Base-by-base conservation (phyloP, 2,888 invertebrate species). In the Ptilodon capucinus region DNA sequence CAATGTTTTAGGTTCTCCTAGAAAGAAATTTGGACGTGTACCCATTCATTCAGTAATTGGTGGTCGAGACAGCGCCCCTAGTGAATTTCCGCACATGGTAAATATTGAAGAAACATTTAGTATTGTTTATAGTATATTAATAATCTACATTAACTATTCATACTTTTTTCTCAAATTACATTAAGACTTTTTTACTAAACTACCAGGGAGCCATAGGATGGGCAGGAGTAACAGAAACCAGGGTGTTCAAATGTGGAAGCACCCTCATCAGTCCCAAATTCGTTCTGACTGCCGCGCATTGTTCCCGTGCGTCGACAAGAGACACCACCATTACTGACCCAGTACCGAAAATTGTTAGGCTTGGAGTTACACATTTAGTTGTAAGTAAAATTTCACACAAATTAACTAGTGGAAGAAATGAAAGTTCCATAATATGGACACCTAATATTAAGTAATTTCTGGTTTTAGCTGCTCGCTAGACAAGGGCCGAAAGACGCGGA, bases 251-350 rank as follows among this genome's bases (percentile, higher is more conserved):
- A 57, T 95, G 95, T 66, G 95, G 95, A 0, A 94, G 94, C 3
- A 91, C 93, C 1, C 81, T 95, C 4, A 92, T 95, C 46, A 93
- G 93, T 42, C 84, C 92, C 16, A 88, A 85, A 41, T 94, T 92
- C 68, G 91, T 95, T 2, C 68, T 95, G 28, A 94, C 95, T 0
- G 95, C 95, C 0, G 95, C 94, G 0, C 95, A 95, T 73, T 95
- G 95, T 61, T 71, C 79, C 4, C 70, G 53, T 3, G 68, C 72
- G 0, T 76, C 78, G 0, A 25, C 58, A 0, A 54, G 61, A 13
- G 74, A 76, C n/a, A 61, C 71, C 2, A 60, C 62, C 9, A 60
- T 83, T 34, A 50, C 67, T 2, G 75, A 77, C 34, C 49, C 62
- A 2, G 50, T 57, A 2, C 84, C 85, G 0, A 76, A 81, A 50